These are phyloP conservation scores for Drosophila barbarae DNA, from an alignment of 2,888 invertebrate genomes.

Conservation along the genomic window DNA sequence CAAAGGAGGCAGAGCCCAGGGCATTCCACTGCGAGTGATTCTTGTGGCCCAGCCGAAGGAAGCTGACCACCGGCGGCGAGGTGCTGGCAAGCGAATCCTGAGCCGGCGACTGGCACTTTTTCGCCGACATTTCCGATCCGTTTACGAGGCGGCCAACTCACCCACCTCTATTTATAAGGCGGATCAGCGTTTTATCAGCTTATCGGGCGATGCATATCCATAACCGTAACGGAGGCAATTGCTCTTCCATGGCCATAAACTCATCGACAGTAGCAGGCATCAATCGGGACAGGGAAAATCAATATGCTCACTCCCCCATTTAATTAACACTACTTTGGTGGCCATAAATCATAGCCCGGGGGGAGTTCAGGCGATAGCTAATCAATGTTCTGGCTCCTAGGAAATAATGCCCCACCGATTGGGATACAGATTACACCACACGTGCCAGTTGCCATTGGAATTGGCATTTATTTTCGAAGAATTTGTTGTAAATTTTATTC, in stretches of 20 bases:
- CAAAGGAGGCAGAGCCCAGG: conserved; percentile 55
- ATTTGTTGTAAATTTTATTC: not conserved
- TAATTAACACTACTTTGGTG: conserved; percentile 50
- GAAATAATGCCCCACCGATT: conserved; percentile 1
- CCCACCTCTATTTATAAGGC: conserved; percentile 49
- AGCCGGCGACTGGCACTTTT: conserved; percentile 43
- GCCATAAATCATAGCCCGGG: conserved; percentile 47
- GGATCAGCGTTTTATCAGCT: conserved; percentile 49
- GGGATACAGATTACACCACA: conserved; percentile 1
- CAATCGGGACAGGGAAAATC: conserved; percentile 54
- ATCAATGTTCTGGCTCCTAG: conserved; percentile 15
- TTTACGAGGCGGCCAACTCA: conserved; percentile 10
- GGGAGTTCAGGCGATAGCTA: conserved; percentile 19
- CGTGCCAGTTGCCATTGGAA: not conserved
- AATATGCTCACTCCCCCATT: conserved; percentile 51
- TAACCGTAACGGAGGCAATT: conserved; percentile 11
- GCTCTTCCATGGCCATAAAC: conserved; percentile 41
- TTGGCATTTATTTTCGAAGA: not conserved
- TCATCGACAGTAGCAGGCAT: conserved; percentile 34
- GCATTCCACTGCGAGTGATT: conserved; percentile 71
- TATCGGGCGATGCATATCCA: conserved; percentile 43
- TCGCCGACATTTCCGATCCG: conserved; percentile 51
- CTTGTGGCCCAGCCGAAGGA: conserved; percentile 50
- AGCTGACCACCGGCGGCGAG: conserved; percentile 25
- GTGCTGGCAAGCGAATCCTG: conserved; percentile 28